Conservation (phyloP, 1,140 invertebrate genomes). For the Anastrepha obliqua region DNA sequence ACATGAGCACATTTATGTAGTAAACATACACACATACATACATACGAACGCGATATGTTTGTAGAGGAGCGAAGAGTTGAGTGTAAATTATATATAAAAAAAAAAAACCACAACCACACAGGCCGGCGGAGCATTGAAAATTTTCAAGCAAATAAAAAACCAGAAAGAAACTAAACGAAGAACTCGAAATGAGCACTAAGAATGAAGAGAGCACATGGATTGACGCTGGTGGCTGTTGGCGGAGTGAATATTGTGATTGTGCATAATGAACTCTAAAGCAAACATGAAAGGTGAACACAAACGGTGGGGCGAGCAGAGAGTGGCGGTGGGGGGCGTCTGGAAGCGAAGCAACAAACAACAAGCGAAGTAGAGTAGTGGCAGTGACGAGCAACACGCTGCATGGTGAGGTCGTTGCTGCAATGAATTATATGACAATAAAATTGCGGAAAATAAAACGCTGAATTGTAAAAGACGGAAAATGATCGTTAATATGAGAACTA, state of each 20-base stretch:
- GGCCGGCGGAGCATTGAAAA: neutral
- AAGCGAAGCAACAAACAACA: neutral
- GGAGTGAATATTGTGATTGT: slow-evolving; percentile 17
- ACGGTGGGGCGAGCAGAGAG: neutral
- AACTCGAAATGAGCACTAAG: slow-evolving; percentile 32
- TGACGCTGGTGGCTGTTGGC: neutral
- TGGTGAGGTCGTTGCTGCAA: slow-evolving; percentile 45
- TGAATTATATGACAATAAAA: slow-evolving; percentile 28
- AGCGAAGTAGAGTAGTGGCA: neutral
- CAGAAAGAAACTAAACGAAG: slow-evolving; percentile 28
- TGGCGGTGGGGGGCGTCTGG: neutral
- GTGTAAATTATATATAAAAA: neutral
- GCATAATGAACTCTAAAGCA: slow-evolving; percentile 47
- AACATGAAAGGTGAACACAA: slow-evolving; percentile 28
- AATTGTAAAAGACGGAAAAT: slow-evolving; percentile 34
- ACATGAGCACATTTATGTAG: slow-evolving; percentile 25
- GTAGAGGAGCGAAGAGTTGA: neutral
- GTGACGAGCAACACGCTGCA: neutral
- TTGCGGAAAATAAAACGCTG: neutral
- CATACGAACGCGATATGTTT: neutral
- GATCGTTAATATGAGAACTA: slow-evolving; percentile 29
- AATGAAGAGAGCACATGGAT: slow-evolving; percentile 7
- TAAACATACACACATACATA: neutral
- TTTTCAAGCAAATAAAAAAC: neutral
- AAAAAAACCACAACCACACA: no score